Percentiles rank a stretch among this genome's conserved stretches.
Evolutionary conservation across 2,113 vertebrate species (phyloP).

Genomic region (Pollachius pollachius): DNA sequence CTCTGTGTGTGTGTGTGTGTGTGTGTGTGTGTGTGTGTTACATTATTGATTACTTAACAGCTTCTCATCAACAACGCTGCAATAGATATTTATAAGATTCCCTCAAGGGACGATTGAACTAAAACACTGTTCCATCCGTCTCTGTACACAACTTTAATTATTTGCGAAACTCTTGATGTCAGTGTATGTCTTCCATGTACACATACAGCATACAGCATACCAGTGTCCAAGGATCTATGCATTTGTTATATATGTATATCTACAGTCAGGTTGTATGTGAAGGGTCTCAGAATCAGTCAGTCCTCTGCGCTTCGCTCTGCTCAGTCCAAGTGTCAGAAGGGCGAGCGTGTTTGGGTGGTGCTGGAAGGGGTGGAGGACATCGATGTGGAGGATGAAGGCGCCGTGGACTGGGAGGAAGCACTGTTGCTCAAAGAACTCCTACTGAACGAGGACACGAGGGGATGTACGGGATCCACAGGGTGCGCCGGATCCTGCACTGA

Average conservation of each 20-base stretch:
- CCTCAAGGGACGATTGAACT: too few relatives aligned
- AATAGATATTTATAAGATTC: too few relatives aligned
- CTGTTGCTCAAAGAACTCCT: conserved; percentile 15
- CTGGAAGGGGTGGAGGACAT: neutral
- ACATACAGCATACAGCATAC: too few relatives aligned
- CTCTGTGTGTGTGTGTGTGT: conserved; percentile 3
- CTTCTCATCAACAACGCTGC: too few relatives aligned
- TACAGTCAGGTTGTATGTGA: too few relatives aligned
- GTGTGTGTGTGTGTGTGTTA: conserved; percentile 1
- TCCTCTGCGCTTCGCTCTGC: conserved; percentile 3
- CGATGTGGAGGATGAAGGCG: conserved; percentile 6
- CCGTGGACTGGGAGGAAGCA: neutral
- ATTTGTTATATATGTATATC: too few relatives aligned
- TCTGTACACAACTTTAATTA: too few relatives aligned
- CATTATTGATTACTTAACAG: too few relatives aligned
- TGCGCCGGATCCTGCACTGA: conserved; percentile 31
- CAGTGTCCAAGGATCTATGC: too few relatives aligned
- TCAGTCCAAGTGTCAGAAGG: conserved; percentile 9
- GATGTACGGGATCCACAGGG: conserved; percentile 56
- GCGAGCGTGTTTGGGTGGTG: neutral
- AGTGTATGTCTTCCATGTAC: too few relatives aligned
- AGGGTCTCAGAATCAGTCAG: neutral
- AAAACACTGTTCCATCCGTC: too few relatives aligned
- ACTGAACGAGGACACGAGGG: conserved; percentile 55
- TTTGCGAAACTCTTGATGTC: too few relatives aligned